phyloP scores from a whole-genome alignment of 1,140 invertebrate genomes.

The Listronotus bonariensis region DNA sequence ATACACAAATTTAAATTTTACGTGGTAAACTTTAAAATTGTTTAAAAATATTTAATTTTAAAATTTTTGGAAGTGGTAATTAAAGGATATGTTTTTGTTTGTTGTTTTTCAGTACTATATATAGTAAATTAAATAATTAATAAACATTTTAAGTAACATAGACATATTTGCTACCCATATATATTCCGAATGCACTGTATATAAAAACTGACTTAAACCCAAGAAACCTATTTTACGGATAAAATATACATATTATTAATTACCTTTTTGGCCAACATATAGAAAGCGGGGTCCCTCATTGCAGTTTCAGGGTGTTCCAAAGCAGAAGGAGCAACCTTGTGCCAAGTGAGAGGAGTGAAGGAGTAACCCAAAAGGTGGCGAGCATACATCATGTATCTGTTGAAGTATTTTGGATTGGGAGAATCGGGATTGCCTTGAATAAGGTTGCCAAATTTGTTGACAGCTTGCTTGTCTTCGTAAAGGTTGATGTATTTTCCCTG shows the following conservation, averaged over 20 bases:
- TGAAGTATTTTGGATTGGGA: slow-evolving; percentile 63
- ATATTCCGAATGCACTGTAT: no score
- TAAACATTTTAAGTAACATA: no score
- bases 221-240: no score
- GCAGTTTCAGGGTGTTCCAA: slow-evolving; percentile 63
- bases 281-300: slow-evolving; percentile 70
- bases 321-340: slow-evolving; percentile 46
- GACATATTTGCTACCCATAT: no score
- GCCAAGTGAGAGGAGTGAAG: slow-evolving; percentile 54
- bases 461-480: slow-evolving; percentile 48
- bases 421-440: slow-evolving; percentile 60
- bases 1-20: background rate
- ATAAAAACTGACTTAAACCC: no score
- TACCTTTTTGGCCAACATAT: slow-evolving; percentile 63
- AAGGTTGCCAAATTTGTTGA: slow-evolving; percentile 59
- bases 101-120: no score
- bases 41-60: no score
- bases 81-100: no score
- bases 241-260: no score
- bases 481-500: slow-evolving; percentile 51
- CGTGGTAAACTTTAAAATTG: no score
- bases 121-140: no score
- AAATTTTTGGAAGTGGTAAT: no score
- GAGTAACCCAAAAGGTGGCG: slow-evolving; percentile 53
- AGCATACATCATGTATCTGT: slow-evolving; percentile 58